Base-by-base conservation (phyloP, 2,888 invertebrate species). In the Coenonympha glycerion region DNA sequence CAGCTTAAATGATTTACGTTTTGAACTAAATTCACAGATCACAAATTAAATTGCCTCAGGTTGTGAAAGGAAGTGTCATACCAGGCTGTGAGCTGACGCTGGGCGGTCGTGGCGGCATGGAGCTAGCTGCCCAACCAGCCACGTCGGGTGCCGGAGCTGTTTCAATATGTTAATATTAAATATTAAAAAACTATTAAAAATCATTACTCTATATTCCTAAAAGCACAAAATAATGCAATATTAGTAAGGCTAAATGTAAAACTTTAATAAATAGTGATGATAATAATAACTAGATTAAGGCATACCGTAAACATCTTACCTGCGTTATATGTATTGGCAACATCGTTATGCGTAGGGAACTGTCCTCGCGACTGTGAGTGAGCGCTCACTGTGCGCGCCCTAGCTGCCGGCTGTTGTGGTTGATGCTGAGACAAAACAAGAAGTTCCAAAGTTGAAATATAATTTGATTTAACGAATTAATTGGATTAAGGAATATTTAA, bases 71-170 rank as follows among this genome's bases (percentile, higher is more conserved):
- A n/a, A n/a, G 11, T 15, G 15, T 42, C 18, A 19, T 42, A 79
- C 81, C 79, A 3, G 71, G 6, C 1, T 69, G 68, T 1, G 81
- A 69, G 0, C 79, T 76, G 1, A 73, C 76, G 52, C 82, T 84
- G 64, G 71, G 73, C 0, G 81, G 79, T 0, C 76, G 61, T 2
- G 70, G 66, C 13, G 69, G 53, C 34, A 55, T 61, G 3, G 26
- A 21, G 4, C 60, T 16, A 13, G 61, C 61, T 48, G 64, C 53
- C 8, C 8, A 59, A 63, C 8, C 54, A 3, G 41, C 47, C 1
- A 26, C 30, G 8, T 53, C 55, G 3, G 46, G 37, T 0, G 67
- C 28, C n/a, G 59, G 64, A 5, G 63, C 56, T 31, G 11, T 28
- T 3, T 6, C 9, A 33, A 16, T n/a, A 3, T n/a, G 11, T 4